These are phyloP conservation scores for Drosophila jambulina DNA, from an alignment of 1,140 invertebrate genomes.

Conservation along the genomic window DNA sequence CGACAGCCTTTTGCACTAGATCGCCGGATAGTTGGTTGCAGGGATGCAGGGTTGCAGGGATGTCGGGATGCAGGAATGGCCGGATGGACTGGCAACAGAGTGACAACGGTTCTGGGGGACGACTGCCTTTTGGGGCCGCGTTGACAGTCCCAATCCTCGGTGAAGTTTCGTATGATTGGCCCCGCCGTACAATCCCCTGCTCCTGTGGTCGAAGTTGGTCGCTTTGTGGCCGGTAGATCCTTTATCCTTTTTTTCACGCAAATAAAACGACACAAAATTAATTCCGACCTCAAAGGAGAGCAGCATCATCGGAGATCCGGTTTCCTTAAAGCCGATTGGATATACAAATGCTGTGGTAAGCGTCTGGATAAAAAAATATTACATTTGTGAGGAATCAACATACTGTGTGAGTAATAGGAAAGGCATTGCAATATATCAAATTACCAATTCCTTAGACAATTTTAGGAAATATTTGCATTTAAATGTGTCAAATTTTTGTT, in stretches of 20 bases:
- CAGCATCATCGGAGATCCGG: not conserved
- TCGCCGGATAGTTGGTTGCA: conserved; percentile 1
- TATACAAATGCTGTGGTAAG: conserved; percentile 19
- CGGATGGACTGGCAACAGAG: conserved; percentile 1
- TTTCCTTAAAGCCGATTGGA: conserved; percentile 21
- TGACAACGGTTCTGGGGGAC: not conserved
- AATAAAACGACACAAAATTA: conserved; percentile 50
- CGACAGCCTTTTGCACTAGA: conserved; percentile 13
- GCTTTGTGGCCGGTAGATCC: conserved; percentile 41
- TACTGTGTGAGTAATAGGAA: not conserved
- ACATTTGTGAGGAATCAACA: not conserved
- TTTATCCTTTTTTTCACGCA: conserved; percentile 45
- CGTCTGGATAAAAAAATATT: not conserved
- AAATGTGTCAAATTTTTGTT: not conserved
- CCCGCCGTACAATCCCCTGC: conserved; percentile 15
- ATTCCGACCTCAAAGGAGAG: conserved; percentile 23
- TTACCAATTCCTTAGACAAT: not conserved
- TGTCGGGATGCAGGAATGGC: not conserved
- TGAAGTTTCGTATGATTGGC: conserved; percentile 47
- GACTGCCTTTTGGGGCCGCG: conserved; percentile 4
- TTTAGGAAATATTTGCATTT: not conserved
- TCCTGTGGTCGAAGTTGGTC: conserved; percentile 18
- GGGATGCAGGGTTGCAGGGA: not conserved
- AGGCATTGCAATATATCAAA: no score
- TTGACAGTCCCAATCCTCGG: conserved; percentile 44